Percentiles rank a stretch among this genome's conserved stretches.
Evolutionary conservation across 1,140 invertebrate genomes (phyloP).

Genomic region (Orussus abietinus): DNA sequence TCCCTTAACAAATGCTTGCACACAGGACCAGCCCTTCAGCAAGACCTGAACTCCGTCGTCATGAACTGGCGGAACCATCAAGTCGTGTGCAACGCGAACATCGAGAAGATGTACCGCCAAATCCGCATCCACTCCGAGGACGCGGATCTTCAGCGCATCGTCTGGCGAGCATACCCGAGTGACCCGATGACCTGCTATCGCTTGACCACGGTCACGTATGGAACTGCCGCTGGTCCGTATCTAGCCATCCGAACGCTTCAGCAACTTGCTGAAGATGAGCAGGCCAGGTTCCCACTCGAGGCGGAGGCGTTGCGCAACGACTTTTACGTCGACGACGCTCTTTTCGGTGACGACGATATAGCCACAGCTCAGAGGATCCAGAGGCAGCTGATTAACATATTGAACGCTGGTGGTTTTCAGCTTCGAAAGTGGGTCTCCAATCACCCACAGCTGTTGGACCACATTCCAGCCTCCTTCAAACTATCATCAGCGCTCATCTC

Average conservation of each 20-base stretch:
- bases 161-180: constrained; percentile 20
- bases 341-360: background rate
- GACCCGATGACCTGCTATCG: constrained; percentile 15
- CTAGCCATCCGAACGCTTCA: background rate
- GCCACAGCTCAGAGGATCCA: background rate
- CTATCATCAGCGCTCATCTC: constrained; percentile 5
- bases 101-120: constrained; percentile 49
- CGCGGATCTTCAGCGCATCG: constrained; percentile 25
- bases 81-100: constrained; percentile 33
- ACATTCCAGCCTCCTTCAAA: constrained; percentile 6
- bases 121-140: constrained; percentile 24
- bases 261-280: constrained; percentile 4
- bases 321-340: constrained; percentile 7
- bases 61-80: constrained; percentile 11
- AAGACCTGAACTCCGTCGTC: constrained; percentile 14
- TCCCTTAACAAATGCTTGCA: constrained; percentile 39
- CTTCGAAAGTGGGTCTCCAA: constrained; percentile 9
- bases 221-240: constrained; percentile 27
- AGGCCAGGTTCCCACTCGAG: constrained; percentile 5
- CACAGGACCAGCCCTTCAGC: constrained; percentile 27
- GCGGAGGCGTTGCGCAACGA: background rate
- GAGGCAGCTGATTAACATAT: background rate
- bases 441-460: constrained; percentile 5
- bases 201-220: constrained; percentile 25
- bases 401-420: constrained; percentile 4